Percentiles rank a stretch among this genome's conserved stretches.
These are phyloP conservation scores for Myxocyprinus asiaticus DNA, from an alignment of 2,113 vertebrate species.

Conservation along the genomic window DNA sequence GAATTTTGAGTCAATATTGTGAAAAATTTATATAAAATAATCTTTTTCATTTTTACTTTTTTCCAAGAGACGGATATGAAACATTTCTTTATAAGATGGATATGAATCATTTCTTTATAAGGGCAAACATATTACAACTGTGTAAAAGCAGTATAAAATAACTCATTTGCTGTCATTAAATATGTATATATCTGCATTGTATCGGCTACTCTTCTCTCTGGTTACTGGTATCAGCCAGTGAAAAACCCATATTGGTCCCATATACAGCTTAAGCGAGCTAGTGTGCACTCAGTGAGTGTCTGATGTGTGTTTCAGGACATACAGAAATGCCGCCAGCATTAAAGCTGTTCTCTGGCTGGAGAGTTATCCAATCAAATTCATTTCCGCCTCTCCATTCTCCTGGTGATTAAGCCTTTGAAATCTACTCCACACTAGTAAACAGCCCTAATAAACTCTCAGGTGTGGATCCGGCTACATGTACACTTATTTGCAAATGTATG, in stretches of 20 bases:
- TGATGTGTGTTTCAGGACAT: slow-evolving; percentile 40
- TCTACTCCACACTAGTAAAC: slow-evolving; percentile 37
- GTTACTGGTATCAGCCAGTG: too few species aligned
- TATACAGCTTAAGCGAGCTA: background rate
- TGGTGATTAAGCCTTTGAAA: slow-evolving; percentile 29
- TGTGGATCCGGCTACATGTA: background rate
- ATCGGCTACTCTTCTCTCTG: too few species aligned
- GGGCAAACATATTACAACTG: too few species aligned
- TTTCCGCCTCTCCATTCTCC: slow-evolving; percentile 40
- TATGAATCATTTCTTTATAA: too few species aligned
- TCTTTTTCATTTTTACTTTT: too few species aligned
- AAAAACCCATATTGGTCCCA: too few species aligned
- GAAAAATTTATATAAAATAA: background rate
- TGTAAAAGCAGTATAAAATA: background rate
- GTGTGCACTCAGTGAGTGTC: slow-evolving; percentile 19
- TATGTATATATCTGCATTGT: background rate
- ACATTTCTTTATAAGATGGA: too few species aligned
- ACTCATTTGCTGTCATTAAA: background rate
- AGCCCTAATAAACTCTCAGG: slow-evolving; percentile 44
- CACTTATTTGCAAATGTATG: slow-evolving; percentile 41
- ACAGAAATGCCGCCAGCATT: slow-evolving; percentile 49
- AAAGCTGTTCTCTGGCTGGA: slow-evolving; percentile 59
- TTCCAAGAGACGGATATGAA: too few species aligned
- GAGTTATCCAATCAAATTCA: slow-evolving; percentile 58
- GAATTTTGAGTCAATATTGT: background rate